phyloP scores from a whole-genome alignment of 2,888 invertebrate genomes.

The Hypselothyrea guttata region DNA sequence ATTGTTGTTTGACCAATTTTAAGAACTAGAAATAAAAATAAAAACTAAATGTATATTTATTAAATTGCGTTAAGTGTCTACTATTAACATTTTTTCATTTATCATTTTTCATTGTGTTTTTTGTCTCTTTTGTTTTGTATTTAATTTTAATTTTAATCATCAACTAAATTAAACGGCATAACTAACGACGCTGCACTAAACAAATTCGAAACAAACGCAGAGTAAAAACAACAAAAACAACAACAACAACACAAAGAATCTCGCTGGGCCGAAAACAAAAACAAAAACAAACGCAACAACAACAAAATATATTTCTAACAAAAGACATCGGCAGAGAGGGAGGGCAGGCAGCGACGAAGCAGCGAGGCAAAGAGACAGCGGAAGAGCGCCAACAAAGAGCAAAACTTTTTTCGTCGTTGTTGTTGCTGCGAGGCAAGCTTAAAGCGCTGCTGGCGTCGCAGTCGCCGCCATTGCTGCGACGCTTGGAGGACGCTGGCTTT shows the following conservation, averaged over 20 bases:
- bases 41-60: slow-evolving; percentile 47
- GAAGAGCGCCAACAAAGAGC: slow-evolving; percentile 54
- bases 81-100: slow-evolving; percentile 62
- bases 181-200: slow-evolving; percentile 76
- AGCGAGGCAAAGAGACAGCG: slow-evolving; percentile 25
- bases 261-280: slow-evolving; percentile 41
- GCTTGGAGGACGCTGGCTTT: slow-evolving; percentile 57
- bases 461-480: slow-evolving; percentile 48
- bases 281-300: slow-evolving; percentile 22
- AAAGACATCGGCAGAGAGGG: slow-evolving; percentile 49
- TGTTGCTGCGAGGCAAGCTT: slow-evolving; percentile 43
- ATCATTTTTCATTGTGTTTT: slow-evolving; percentile 29
- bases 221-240: slow-evolving; percentile 33
- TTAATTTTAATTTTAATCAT: slow-evolving; percentile 60
- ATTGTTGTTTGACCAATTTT: slow-evolving; percentile 68
- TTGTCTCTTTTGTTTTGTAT: too few relatives aligned
- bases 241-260: slow-evolving; percentile 50
- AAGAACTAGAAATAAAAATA: slow-evolving; percentile 52
- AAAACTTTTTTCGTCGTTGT: slow-evolving; percentile 36
- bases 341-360: too few relatives aligned
- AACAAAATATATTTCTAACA: slow-evolving; percentile 49
- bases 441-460: slow-evolving; percentile 54
- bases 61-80: slow-evolving; percentile 61
- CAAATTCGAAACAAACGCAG: slow-evolving; percentile 62
- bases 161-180: slow-evolving; percentile 76